Percentiles rank a stretch among this genome's conserved stretches.
phyloP scores from a whole-genome alignment of 1,140 invertebrate species.

The Caerostris extrusa region DNA sequence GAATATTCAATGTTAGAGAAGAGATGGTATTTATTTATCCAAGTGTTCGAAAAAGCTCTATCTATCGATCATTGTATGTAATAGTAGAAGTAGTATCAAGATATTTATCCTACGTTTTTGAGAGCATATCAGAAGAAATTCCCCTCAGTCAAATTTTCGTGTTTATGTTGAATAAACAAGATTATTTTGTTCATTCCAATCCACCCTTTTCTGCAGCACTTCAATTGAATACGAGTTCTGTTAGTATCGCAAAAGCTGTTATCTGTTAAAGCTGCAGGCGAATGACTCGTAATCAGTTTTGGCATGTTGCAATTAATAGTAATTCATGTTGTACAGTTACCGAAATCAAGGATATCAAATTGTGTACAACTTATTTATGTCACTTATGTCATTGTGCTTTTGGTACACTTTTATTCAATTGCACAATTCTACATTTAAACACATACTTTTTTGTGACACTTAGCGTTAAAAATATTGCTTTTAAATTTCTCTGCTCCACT shows the following conservation, averaged over 20 bases:
- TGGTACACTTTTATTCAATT: background rate
- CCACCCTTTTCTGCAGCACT: background rate
- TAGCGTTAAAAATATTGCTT: slow-evolving; percentile 18
- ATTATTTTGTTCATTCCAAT: slow-evolving; percentile 37
- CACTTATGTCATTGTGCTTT: background rate
- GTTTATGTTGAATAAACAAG: slow-evolving; percentile 50
- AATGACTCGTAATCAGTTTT: slow-evolving; percentile 32
- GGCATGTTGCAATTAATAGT: background rate
- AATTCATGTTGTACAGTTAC: background rate
- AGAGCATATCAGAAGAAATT: slow-evolving; percentile 3
- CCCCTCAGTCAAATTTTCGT: background rate
- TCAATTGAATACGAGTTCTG: slow-evolving; percentile 20
- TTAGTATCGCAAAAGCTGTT: background rate
- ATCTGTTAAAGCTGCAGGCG: background rate
- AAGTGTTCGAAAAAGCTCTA: slow-evolving; percentile 6
- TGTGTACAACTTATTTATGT: background rate
- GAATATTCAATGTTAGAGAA: slow-evolving; percentile 13
- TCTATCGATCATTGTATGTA: background rate
- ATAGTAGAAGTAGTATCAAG: background rate
- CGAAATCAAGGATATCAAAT: background rate
- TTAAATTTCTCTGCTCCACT: slow-evolving; percentile 11
- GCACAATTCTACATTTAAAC: slow-evolving; percentile 20
- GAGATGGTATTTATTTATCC: slow-evolving; percentile 63
- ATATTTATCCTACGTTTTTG: background rate
- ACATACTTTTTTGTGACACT: background rate